Percentiles rank a stretch among this genome's conserved stretches.
These are phyloP conservation scores for Resseliella maxima DNA, from an alignment of 2,888 invertebrate species.

Conservation along the genomic window DNA sequence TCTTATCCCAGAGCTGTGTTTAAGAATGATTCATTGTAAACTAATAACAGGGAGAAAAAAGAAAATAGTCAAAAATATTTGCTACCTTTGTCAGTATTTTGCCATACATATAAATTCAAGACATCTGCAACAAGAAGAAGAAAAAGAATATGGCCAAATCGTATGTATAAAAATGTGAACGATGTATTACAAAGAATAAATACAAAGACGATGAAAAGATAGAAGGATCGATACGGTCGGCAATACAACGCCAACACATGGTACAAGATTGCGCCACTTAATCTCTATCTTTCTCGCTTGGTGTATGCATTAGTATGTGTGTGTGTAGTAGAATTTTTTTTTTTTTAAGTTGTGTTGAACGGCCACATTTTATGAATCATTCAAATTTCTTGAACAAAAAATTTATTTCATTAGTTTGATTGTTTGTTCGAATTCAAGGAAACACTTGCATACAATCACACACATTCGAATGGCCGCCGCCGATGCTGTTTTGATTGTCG, in stretches of 20 bases:
- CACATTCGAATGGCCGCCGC: not conserved
- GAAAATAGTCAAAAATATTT: not conserved
- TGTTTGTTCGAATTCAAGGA: conserved; percentile 1
- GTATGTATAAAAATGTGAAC: not conserved
- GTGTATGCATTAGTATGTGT: not conserved
- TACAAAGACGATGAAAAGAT: not conserved
- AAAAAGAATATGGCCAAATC: not conserved
- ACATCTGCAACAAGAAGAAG: not conserved
- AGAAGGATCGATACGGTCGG: conserved; percentile 21
- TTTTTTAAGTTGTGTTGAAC: conserved; percentile 14
- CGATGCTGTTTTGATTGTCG: no score
- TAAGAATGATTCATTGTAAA: not conserved
- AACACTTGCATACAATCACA: conserved; percentile 13
- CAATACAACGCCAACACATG: conserved; percentile 47
- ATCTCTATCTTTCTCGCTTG: not conserved
- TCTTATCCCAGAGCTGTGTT: not conserved
- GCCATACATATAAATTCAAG: not conserved
- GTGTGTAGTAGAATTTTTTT: not conserved
- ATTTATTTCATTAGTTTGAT: not conserved
- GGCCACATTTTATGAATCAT: not conserved
- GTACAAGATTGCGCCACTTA: conserved; percentile 32
- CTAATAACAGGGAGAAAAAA: not conserved
- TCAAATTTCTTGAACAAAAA: not conserved
- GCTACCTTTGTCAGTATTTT: not conserved
- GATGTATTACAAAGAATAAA: conserved; percentile 19